Percentiles rank a stretch among this genome's conserved stretches.
Evolutionary conservation across 2,113 vertebrate genomes (phyloP).

Genomic region (Centropus bengalensis): DNA sequence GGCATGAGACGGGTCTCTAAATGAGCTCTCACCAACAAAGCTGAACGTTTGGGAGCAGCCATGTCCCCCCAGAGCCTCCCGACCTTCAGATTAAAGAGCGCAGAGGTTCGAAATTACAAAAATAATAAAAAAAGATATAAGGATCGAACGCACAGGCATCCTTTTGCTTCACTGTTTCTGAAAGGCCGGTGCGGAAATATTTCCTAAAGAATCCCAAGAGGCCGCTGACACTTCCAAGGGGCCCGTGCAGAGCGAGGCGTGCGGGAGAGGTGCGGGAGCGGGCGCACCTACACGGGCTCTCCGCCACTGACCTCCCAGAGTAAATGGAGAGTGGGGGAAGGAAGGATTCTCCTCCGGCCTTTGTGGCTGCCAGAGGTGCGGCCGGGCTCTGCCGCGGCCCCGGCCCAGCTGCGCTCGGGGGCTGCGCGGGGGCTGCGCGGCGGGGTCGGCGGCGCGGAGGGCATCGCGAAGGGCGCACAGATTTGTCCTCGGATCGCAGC

Average conservation of each 20-base stretch:
- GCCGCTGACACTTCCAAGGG: background rate
- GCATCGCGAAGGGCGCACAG: constrained; percentile 21
- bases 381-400: background rate
- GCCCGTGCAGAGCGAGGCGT: background rate
- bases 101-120: background rate
- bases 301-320: background rate
- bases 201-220: background rate
- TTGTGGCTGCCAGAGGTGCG: background rate
- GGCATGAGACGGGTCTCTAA: background rate
- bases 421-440: background rate
- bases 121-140: fast-evolving
- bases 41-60: background rate
- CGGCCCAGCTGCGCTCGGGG: background rate
- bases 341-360: background rate
- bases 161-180: background rate
- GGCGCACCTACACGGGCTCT: background rate
- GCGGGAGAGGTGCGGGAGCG: fast-evolving
- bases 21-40: background rate
- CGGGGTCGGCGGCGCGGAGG: background rate
- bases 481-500: constrained; percentile 37
- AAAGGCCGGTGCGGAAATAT: background rate
- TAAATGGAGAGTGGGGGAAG: too few relatives aligned
- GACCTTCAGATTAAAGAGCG: background rate
- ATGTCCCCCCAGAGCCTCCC: background rate
- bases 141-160: background rate